Conservation (phyloP, 2,113 vertebrate species). For the Calidris pugnax region DNA sequence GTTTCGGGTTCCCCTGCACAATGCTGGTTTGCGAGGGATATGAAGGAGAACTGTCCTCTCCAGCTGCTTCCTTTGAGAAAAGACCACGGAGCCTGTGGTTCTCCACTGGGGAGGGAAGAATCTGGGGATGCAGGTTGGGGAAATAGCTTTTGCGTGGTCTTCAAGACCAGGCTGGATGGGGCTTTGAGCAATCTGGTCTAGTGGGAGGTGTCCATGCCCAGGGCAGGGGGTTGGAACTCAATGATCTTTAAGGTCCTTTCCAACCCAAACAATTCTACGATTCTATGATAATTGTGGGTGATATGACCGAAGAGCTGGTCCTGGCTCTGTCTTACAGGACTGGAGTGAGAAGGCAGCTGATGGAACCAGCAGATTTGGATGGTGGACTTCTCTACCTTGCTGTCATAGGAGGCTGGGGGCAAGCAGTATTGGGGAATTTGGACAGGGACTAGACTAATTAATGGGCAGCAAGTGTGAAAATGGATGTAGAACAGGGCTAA, state of each 20-base stretch:
- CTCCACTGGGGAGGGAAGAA: background rate
- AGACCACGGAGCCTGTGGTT: background rate
- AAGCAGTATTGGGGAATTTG: background rate
- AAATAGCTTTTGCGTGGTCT: background rate
- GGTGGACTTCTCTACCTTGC: background rate
- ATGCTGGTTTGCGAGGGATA: background rate
- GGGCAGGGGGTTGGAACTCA: no score
- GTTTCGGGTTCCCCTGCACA: fast-evolving
- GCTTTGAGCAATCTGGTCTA: no score
- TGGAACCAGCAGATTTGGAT: background rate
- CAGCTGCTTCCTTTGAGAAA: background rate
- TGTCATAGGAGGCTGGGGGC: background rate
- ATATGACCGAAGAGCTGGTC: background rate
- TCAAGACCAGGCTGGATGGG: no score
- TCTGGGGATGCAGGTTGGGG: fast-evolving
- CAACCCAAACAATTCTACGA: no score
- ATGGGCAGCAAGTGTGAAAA: background rate
- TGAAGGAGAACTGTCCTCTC: background rate
- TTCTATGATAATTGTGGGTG: background rate
- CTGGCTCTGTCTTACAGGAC: fast-evolving
- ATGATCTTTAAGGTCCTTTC: no score
- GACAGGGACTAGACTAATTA: no score
- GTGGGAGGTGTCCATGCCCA: no score
- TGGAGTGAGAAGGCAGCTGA: background rate
- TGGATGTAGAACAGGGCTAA: background rate